These are phyloP conservation scores for Temnothorax rugatulus DNA, from an alignment of 2,888 invertebrate genomes.

Conservation along the genomic window DNA sequence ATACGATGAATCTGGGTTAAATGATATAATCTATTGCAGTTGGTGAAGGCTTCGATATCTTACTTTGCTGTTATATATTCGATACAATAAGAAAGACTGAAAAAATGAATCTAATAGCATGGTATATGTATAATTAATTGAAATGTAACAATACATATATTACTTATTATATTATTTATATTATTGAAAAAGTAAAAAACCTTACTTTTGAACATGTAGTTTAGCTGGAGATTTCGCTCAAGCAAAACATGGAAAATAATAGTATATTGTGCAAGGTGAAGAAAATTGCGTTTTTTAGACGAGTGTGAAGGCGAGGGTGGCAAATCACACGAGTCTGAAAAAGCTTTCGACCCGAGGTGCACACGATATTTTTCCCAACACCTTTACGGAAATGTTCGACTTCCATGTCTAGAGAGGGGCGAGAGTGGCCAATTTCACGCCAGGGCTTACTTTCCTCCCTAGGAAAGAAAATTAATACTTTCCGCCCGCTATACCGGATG, in stretches of 20 bases:
- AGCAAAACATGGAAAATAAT: not conserved
- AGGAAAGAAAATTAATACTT: no score
- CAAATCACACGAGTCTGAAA: no score
- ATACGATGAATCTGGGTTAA: not conserved
- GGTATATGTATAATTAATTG: not conserved
- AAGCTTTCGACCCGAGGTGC: no score
- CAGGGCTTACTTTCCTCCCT: no score
- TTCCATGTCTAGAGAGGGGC: no score
- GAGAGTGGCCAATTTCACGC: no score
- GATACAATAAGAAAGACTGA: not conserved
- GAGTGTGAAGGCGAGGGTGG: no score
- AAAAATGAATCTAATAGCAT: not conserved
- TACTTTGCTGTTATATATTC: slow-evolving; percentile 20
- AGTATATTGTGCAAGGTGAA: no score
- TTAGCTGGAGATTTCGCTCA: not conserved
- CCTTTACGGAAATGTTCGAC: no score
- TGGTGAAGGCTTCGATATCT: not conserved
- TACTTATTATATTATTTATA: not conserved
- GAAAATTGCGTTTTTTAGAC: no score
- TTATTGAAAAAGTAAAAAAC: not conserved
- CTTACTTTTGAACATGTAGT: not conserved
- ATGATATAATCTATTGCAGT: slow-evolving; percentile 5
- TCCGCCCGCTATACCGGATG: no score
- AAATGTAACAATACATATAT: not conserved
- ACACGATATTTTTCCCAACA: no score